A percentile compares a stretch with the other conserved stretches of the same genome.
phyloP scores from a whole-genome alignment of 2,113 vertebrate genomes.

The Spheniscus mendiculus region DNA sequence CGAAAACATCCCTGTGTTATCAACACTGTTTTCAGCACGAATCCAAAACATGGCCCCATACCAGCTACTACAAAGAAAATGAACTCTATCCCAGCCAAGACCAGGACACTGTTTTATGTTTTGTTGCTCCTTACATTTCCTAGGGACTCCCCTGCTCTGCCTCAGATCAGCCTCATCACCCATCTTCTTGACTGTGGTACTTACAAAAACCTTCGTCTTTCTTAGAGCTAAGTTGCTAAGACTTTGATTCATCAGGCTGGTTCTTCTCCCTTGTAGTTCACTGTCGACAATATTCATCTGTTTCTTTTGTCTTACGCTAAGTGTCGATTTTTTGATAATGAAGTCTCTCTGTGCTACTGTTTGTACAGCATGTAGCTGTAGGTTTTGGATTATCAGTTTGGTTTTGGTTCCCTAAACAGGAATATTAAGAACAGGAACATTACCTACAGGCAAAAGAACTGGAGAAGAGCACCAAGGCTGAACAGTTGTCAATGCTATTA shows the following conservation, averaged over 20 bases:
- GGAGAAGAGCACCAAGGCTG: background rate
- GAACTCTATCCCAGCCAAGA: no score
- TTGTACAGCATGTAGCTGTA: background rate
- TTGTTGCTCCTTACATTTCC: background rate
- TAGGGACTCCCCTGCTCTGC: background rate
- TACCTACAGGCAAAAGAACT: background rate
- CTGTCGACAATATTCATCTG: background rate
- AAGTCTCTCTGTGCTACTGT: background rate
- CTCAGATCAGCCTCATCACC: background rate
- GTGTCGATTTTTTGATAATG: accelerated
- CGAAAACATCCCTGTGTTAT: no score
- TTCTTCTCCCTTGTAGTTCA: background rate
- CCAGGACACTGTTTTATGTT: background rate
- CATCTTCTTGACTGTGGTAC: background rate
- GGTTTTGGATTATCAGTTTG: background rate
- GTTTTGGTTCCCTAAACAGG: background rate
- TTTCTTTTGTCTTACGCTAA: background rate
- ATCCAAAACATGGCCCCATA: no score
- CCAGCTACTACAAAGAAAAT: no score
- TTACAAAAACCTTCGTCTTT: background rate
- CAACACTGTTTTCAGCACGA: no score
- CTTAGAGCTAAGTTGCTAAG: background rate
- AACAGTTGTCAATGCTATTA: background rate
- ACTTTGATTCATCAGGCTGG: background rate
- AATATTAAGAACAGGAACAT: background rate